phyloP scores from a whole-genome alignment of 2,797 vertebrate genomes.

The Myripristis murdjan region DNA sequence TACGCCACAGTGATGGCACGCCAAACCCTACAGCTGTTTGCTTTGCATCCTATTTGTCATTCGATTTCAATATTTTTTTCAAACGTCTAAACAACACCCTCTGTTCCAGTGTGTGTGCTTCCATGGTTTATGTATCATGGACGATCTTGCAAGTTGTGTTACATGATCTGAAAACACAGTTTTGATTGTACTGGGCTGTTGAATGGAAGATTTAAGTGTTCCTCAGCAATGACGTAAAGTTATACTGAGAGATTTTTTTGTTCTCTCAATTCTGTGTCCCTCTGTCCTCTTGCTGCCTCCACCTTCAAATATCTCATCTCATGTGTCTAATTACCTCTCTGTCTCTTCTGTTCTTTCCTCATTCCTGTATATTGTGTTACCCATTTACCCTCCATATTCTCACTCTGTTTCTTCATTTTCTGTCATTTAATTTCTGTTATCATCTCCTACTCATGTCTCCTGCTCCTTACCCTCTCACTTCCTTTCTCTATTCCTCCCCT shows the following conservation, averaged over 20 bases:
- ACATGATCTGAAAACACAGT: too few relatives aligned
- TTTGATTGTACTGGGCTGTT: too few relatives aligned
- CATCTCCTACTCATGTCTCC: background rate
- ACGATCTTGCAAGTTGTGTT: conserved; percentile 29
- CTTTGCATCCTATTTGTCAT: conserved; percentile 13
- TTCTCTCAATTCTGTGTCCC: conserved; percentile 17
- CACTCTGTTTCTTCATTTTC: conserved; percentile 30
- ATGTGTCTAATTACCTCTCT: too few relatives aligned
- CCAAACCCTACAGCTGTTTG: conserved; percentile 12
- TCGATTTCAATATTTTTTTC: conserved; percentile 3
- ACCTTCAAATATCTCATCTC: background rate
- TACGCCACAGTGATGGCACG: conserved; percentile 11
- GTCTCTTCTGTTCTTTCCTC: conserved; percentile 6
- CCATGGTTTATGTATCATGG: conserved; percentile 22
- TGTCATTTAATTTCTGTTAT: conserved; percentile 15
- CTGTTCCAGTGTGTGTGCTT: conserved; percentile 11
- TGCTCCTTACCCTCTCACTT: conserved; percentile 14
- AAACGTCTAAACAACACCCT: background rate
- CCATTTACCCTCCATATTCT: conserved; percentile 20
- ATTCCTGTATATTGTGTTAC: conserved; percentile 14
- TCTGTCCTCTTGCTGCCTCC: conserved; percentile 18
- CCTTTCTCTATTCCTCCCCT: conserved; percentile 17
- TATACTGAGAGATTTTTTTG: conserved; percentile 6
- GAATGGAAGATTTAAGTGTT: too few relatives aligned
- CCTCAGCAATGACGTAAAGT: too few relatives aligned